These are phyloP conservation scores for Eupithecia centaureata DNA, from an alignment of 2,888 invertebrate genomes.

Conservation along the genomic window DNA sequence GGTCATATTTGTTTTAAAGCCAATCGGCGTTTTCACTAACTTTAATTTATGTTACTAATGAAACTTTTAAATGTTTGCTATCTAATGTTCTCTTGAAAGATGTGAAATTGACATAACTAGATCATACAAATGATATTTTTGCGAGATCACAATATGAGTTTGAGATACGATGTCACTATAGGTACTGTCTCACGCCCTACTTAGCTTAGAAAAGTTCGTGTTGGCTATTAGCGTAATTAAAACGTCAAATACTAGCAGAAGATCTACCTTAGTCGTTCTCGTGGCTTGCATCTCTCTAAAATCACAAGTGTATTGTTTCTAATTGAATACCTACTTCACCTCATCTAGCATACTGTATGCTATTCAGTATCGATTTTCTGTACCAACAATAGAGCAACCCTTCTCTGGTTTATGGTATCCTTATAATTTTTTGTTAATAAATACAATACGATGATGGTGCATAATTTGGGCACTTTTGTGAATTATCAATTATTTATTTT, in stretches of 20 bases:
- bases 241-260: slow-evolving; percentile 73
- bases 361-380: background rate
- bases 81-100: background rate
- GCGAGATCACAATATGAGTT: slow-evolving; percentile 36
- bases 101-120: background rate
- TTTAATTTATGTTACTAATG: background rate
- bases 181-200: slow-evolving; percentile 74
- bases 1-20: background rate
- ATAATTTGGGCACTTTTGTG: too few relatives aligned
- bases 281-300: slow-evolving; percentile 23
- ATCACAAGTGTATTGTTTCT: background rate
- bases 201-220: slow-evolving; percentile 70
- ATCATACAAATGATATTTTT: background rate
- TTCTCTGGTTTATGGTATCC: too few relatives aligned
- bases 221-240: slow-evolving; percentile 82
- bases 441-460: background rate
- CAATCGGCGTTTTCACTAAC: background rate
- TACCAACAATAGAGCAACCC: too few relatives aligned
- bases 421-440: too few relatives aligned
- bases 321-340: background rate
- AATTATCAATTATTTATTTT: slow-evolving; percentile 1
- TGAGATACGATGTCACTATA: slow-evolving; percentile 65
- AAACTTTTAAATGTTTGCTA: background rate
- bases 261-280: slow-evolving; percentile 54
- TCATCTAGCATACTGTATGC: background rate